Percentiles rank a stretch among this genome's conserved stretches.
Evolutionary conservation across 2,888 invertebrate genomes (phyloP).

Genomic region (Baronia brevicornis): DNA sequence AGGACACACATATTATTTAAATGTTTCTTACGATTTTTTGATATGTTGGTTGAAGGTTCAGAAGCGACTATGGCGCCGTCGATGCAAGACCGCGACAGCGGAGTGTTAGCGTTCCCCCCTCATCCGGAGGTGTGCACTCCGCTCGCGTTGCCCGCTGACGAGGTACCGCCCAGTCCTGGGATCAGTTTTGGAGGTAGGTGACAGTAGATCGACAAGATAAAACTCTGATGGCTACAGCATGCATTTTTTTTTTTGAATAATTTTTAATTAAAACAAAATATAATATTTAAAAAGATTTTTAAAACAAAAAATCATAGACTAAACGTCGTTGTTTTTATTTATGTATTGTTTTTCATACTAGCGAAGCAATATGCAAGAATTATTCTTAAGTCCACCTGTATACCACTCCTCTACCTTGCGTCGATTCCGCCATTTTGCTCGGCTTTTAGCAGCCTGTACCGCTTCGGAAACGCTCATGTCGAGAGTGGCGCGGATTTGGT

Average conservation of each 20-base stretch:
- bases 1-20: too few species aligned
- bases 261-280: too few species aligned
- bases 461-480: too few species aligned
- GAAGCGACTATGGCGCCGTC: slow-evolving; percentile 67
- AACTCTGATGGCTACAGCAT: too few species aligned
- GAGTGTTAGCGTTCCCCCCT: slow-evolving; percentile 36
- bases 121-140: slow-evolving; percentile 48
- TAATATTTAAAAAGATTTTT: too few species aligned
- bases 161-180: slow-evolving; percentile 51
- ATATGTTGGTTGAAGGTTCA: slow-evolving; percentile 34
- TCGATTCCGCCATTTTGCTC: too few species aligned
- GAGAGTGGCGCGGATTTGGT: too few species aligned
- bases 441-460: too few species aligned
- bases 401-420: too few species aligned
- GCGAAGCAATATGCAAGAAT: neutral
- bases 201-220: too few species aligned
- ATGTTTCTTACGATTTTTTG: too few species aligned
- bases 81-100: slow-evolving; percentile 52
- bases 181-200: slow-evolving; percentile 47
- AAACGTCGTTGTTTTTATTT: neutral
- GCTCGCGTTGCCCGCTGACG: slow-evolving; percentile 43
- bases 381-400: neutral
- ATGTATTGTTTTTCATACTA: neutral
- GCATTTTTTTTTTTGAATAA: neutral
- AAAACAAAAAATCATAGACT: neutral